Base-by-base conservation (phyloP, 2,113 vertebrate genomes). In the Dissostichus mawsoni region DNA sequence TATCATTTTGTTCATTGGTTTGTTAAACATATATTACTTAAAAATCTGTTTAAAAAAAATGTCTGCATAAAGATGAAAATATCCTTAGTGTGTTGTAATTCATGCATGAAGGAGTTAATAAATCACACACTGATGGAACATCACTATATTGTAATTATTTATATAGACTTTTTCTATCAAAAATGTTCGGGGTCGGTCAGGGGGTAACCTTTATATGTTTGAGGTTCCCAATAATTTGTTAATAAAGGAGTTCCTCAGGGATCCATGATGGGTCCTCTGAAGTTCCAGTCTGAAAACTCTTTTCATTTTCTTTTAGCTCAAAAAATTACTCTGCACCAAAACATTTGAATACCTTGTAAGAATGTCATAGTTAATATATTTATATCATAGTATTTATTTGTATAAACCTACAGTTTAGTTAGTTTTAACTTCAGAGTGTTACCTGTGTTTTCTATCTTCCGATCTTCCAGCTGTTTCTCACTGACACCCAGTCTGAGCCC, bases 401-500 rank as follows among this genome's bases (percentile, higher is more conserved):
- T 18, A 52, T 52, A 7, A 18, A 52, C 18, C 51, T 52, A 4
- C 14, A 16, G 48, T 51, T 16, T 6, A 5, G 13, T 51, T 51
- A 7, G 36, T 36, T 36, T 36, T 41, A 41, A 41, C 36, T 41
- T 41, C 36, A 41, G n/a, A 25, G 69, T 18, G 14, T 77, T 65
- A 85, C 84, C 84, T 76, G 70, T 41, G 59, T 12, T 53, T 8
- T 48, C 7, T 4, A 8, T 41, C 65, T 11, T 52, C 52, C 83
- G 47, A 1, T 69, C 12, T 11, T 80, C 50, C 51, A 83, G 20
- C 20, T 74, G 36, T 17, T 33, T 50, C 47, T 81, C 74, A 13
- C 29, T 29, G 36, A 41, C 4, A 8, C 16, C 65, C 64, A 82
- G 69, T 56, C 66, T 82, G 51, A 36, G 4, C 20, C 59, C 33